These are phyloP conservation scores for Tetramorium simillimum DNA, from an alignment of 1,140 invertebrate species.

Conservation along the genomic window DNA sequence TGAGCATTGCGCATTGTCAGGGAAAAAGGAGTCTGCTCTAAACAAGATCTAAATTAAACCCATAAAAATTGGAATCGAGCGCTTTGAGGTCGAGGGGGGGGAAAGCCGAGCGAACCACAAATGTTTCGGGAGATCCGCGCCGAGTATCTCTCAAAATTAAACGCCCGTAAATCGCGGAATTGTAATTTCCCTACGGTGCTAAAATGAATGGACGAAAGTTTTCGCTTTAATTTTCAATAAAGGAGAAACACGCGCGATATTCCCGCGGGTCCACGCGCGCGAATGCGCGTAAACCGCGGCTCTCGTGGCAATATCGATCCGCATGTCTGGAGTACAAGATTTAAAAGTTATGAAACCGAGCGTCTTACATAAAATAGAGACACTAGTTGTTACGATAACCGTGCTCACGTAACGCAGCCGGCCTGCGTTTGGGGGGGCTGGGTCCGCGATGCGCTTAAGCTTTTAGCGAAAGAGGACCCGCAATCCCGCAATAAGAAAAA, in stretches of 20 bases:
- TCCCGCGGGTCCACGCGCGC: neutral
- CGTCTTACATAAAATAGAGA: conserved; percentile 69
- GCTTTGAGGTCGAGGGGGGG: neutral
- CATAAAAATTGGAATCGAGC: neutral
- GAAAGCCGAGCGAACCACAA: too few relatives aligned
- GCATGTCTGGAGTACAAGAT: conserved; percentile 55
- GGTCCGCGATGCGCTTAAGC: neutral
- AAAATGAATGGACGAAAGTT: neutral
- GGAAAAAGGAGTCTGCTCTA: neutral
- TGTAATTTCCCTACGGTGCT: neutral
- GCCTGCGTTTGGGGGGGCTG: neutral
- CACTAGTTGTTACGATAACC: conserved; percentile 53
- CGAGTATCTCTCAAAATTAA: neutral
- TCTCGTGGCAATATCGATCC: conserved; percentile 56
- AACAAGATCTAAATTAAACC: neutral
- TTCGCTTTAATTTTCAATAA: conserved; percentile 27
- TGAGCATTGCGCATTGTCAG: neutral
- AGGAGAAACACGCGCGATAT: neutral
- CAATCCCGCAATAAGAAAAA: neutral
- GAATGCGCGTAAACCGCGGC: neutral
- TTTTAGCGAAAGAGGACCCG: neutral
- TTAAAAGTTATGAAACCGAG: conserved; percentile 73
- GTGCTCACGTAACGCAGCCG: conserved; percentile 33
- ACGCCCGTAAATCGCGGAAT: neutral
- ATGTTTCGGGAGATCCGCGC: neutral